phyloP scores from a whole-genome alignment of 2,888 invertebrate genomes.

The Nymphalis polychloros region DNA sequence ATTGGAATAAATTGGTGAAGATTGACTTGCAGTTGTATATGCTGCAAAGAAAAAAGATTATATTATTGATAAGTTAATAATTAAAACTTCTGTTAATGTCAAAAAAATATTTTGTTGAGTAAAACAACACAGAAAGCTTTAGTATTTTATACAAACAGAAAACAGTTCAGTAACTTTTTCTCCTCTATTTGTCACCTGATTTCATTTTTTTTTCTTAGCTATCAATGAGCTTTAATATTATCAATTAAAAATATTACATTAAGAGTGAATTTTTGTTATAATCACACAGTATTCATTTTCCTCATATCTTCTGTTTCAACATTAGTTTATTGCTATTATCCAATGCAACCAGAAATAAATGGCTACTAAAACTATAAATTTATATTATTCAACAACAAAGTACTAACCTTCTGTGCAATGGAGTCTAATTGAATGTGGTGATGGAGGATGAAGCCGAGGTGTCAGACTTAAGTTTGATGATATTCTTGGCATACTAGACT shows the following conservation, averaged over 20 bases:
- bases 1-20: constrained; percentile 77
- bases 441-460: constrained; percentile 67
- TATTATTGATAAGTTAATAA: constrained; percentile 8
- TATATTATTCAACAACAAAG: background rate
- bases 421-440: constrained; percentile 68
- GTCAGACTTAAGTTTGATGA: constrained; percentile 73
- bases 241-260: no score
- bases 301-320: no score
- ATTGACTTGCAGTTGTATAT: constrained; percentile 66
- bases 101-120: no score
- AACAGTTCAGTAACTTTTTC: no score
- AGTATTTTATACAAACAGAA: background rate
- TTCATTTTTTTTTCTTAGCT: no score
- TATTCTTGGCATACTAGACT: constrained; percentile 71
- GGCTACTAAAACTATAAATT: background rate
- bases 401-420: constrained; percentile 72
- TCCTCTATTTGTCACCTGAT: no score
- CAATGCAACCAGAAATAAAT: background rate
- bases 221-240: no score
- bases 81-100: no score
- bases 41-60: constrained; percentile 54
- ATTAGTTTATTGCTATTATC: no score
- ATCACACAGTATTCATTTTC: background rate
- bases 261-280: no score
- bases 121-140: no score